These are phyloP conservation scores for Antechinus stuartii DNA, from an alignment of 2,113 vertebrate genomes.

Conservation along the genomic window DNA sequence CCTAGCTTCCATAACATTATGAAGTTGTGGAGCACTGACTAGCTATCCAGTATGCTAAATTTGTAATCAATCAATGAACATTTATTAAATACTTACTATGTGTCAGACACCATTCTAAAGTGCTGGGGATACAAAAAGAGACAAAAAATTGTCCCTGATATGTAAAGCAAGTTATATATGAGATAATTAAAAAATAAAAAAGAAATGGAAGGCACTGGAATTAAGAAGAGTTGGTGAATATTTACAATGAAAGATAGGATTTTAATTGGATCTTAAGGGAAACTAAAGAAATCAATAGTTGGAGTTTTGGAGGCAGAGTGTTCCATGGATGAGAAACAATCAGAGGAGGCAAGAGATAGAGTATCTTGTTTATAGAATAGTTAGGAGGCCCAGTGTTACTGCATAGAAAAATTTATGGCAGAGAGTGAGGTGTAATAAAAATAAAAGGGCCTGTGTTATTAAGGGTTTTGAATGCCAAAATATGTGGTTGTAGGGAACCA, in stretches of 20 bases:
- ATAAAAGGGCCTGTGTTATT: background rate
- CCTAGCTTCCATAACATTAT: background rate
- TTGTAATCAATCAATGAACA: background rate
- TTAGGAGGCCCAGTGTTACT: background rate
- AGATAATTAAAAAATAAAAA: background rate
- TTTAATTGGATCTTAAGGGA: background rate
- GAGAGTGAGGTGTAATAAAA: background rate
- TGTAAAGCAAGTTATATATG: background rate
- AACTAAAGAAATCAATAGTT: background rate
- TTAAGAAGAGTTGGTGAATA: background rate
- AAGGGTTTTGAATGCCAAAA: background rate
- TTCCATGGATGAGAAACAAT: background rate
- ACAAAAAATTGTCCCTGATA: background rate
- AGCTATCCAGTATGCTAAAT: background rate
- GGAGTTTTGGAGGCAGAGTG: background rate
- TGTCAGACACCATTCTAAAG: background rate
- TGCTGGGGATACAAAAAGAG: background rate
- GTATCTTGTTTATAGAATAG: background rate
- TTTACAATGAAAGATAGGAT: background rate
- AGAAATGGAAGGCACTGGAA: background rate
- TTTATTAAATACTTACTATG: background rate
- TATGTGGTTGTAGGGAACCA: background rate
- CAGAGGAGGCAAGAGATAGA: background rate
- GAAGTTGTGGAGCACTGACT: background rate
- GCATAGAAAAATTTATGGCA: background rate